A percentile compares a stretch with the other conserved stretches of the same genome.
These are phyloP conservation scores for Andrena marginata DNA, from an alignment of 2,888 invertebrate genomes.

Conservation along the genomic window DNA sequence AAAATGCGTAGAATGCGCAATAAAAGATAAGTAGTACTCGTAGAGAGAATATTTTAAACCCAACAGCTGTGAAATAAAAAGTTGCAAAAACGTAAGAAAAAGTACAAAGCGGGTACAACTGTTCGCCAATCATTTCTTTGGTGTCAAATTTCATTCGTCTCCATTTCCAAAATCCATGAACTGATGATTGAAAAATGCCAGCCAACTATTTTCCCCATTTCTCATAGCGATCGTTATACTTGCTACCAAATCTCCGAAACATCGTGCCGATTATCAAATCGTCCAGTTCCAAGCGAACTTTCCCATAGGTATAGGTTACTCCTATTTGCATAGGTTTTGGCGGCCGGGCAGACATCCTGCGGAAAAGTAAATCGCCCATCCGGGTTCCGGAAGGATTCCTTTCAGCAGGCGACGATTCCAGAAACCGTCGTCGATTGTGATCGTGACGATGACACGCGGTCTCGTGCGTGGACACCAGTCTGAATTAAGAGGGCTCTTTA, in stretches of 20 bases:
- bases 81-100: too few relatives aligned
- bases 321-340: slow-evolving; percentile 77
- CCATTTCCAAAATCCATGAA: too few relatives aligned
- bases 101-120: too few relatives aligned
- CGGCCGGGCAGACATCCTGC: slow-evolving; percentile 36
- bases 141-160: too few relatives aligned
- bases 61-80: too few relatives aligned
- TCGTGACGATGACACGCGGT: slow-evolving; percentile 37
- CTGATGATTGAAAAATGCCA: background rate
- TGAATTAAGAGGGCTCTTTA: slow-evolving; percentile 64
- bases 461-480: slow-evolving; percentile 65
- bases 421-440: slow-evolving; percentile 62
- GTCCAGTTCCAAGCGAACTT: slow-evolving; percentile 64
- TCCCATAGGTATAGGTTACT: slow-evolving; percentile 79
- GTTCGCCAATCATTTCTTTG: too few relatives aligned
- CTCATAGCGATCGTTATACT: background rate
- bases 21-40: too few relatives aligned
- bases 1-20: too few relatives aligned
- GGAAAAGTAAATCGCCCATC: slow-evolving; percentile 65
- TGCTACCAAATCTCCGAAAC: slow-evolving; percentile 10
- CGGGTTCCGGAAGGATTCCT: slow-evolving; percentile 68
- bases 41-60: too few relatives aligned
- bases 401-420: slow-evolving; percentile 73
- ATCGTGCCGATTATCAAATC: slow-evolving; percentile 50
- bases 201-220: background rate